phyloP scores from a whole-genome alignment of 35 echinoderm and acorn worm genomes.

The Chiridota heheva region DNA sequence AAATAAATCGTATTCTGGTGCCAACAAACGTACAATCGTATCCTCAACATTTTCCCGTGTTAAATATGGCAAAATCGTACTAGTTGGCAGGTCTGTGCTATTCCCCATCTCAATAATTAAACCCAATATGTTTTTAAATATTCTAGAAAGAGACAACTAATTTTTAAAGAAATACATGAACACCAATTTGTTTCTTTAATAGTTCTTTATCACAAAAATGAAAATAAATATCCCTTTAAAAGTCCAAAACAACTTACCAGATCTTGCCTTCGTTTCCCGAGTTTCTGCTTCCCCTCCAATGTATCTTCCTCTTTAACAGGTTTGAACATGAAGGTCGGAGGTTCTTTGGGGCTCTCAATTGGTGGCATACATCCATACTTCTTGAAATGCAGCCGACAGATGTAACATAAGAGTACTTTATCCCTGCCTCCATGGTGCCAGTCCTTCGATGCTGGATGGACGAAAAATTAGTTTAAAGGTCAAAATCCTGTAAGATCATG shows the following conservation, averaged over 20 bases:
- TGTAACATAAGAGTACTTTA: conserved; percentile 70
- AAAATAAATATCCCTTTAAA: too few relatives aligned
- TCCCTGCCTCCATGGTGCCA: conserved; percentile 95
- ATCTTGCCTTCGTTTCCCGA: conserved; percentile 68
- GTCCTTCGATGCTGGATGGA: conserved; percentile 64
- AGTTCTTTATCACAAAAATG: too few relatives aligned
- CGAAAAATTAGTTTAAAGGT: neutral
- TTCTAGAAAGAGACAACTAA: too few relatives aligned
- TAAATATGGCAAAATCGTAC: too few relatives aligned
- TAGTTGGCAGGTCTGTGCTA: too few relatives aligned
- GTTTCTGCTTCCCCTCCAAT: conserved; percentile 59
- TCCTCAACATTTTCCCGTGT: too few relatives aligned
- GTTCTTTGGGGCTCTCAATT: conserved; percentile 60
- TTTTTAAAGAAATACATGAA: too few relatives aligned
- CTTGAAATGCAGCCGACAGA: conserved; percentile 80
- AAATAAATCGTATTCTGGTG: too few relatives aligned
- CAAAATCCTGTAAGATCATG: neutral
- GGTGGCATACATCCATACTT: conserved; percentile 75
- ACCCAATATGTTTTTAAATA: too few relatives aligned
- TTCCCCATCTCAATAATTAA: too few relatives aligned
- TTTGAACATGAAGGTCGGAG: conserved; percentile 92
- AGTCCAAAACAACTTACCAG: conserved; percentile 67
- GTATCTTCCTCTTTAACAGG: conserved; percentile 86
- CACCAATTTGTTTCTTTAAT: too few relatives aligned
- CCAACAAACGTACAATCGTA: too few relatives aligned